Percentiles rank a stretch among this genome's conserved stretches.
Conservation (phyloP, 2,888 invertebrate species). For the Apamea sordens region DNA sequence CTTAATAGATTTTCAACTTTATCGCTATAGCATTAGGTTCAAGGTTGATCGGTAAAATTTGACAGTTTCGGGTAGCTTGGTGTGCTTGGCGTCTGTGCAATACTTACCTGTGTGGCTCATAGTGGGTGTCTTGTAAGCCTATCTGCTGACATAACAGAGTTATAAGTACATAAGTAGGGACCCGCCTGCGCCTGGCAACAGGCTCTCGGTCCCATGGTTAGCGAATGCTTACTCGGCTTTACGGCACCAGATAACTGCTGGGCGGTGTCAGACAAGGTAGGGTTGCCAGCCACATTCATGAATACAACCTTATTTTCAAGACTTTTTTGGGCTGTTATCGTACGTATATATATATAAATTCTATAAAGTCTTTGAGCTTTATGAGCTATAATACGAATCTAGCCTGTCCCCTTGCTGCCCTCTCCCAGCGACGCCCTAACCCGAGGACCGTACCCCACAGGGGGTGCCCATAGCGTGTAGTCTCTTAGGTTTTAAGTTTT, state of each 20-base stretch:
- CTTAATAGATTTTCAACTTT: no score
- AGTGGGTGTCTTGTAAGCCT: conserved; percentile 15
- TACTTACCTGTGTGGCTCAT: neutral
- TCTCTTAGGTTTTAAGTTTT: no score
- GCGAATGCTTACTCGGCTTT: conserved; percentile 55
- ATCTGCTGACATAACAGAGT: neutral
- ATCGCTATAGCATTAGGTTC: no score
- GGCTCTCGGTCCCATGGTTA: conserved; percentile 40
- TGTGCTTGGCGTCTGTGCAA: no score
- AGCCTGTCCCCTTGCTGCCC: no score
- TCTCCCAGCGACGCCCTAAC: no score
- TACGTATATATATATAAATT: no score
- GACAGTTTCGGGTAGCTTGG: no score
- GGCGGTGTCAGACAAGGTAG: conserved; percentile 31
- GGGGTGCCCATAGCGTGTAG: no score
- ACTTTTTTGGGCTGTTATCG: neutral
- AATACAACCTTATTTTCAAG: neutral
- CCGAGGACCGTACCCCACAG: no score
- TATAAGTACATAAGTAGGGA: conserved; percentile 11
- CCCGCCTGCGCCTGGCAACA: conserved; percentile 37
- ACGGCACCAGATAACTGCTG: conserved; percentile 55
- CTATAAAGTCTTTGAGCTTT: neutral
- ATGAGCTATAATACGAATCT: neutral
- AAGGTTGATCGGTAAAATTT: no score
- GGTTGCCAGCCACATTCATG: conserved; percentile 37